phyloP scores from a whole-genome alignment of 2,113 vertebrate genomes.

The Glaucomys volans region DNA sequence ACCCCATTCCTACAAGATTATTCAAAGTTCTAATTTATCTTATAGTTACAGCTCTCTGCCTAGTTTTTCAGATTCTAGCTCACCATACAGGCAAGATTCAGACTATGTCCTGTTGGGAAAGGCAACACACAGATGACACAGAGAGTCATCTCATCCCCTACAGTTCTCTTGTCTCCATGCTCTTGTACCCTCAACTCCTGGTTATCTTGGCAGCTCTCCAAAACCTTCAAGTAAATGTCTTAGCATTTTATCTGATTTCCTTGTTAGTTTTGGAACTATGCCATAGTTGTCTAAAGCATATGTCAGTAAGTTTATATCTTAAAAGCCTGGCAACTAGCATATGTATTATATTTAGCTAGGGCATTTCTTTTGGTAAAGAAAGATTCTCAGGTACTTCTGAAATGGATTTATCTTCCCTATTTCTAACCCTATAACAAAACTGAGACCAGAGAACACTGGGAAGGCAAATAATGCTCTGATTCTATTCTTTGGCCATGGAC shows the following conservation, averaged over 20 bases:
- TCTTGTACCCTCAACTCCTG: conserved; percentile 6
- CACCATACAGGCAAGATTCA: neutral
- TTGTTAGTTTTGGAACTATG: conserved; percentile 70
- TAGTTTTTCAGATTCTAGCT: neutral
- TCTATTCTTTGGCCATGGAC: neutral
- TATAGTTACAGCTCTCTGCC: neutral
- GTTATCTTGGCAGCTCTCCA: conserved; percentile 64
- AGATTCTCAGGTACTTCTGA: conserved; percentile 15
- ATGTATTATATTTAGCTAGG: conserved; percentile 42
- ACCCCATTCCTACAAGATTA: neutral
- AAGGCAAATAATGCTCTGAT: neutral
- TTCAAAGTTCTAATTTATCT: neutral
- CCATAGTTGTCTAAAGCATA: conserved; percentile 65
- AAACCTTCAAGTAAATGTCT: conserved; percentile 63
- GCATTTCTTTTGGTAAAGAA: conserved; percentile 55
- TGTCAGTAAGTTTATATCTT: conserved; percentile 58
- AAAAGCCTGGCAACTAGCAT: conserved; percentile 57
- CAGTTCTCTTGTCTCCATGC: neutral
- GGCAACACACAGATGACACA: neutral
- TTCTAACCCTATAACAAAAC: conserved; percentile 5
- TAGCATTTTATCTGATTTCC: conserved; percentile 73
- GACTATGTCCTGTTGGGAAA: neutral
- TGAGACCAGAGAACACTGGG: neutral
- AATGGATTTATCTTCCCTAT: conserved; percentile 1
- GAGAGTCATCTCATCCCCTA: neutral